A percentile compares a stretch with the other conserved stretches of the same genome.
phyloP scores from a whole-genome alignment of 2,113 vertebrate species.

The Scomber colias region DNA sequence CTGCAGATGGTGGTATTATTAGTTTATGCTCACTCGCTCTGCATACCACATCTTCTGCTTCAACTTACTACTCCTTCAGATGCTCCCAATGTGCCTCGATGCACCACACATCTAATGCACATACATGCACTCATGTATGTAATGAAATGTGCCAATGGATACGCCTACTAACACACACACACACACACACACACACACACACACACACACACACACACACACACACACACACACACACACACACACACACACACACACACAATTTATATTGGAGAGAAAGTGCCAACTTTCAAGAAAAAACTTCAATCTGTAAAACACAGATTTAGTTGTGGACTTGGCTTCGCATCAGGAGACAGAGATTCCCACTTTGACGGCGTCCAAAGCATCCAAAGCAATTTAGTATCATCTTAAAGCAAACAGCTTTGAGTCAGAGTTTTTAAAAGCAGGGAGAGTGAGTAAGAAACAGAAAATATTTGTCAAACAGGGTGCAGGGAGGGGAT shows the following conservation, averaged over 20 bases:
- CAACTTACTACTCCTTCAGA: conserved; percentile 66
- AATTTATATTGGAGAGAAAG: conserved; percentile 1
- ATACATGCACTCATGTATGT: conserved; percentile 34
- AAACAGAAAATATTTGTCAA: conserved; percentile 2
- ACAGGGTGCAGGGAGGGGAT: conserved; percentile 23
- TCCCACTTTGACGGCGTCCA: background rate
- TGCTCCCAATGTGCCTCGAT: conserved; percentile 51
- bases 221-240: background rate
- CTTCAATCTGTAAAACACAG: conserved; percentile 9
- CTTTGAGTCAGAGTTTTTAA: conserved; percentile 16
- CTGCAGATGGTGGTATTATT: conserved; percentile 68
- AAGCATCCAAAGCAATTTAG: conserved; percentile 17
- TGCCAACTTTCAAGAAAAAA: background rate
- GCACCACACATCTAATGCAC: conserved; percentile 38
- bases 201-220: background rate
- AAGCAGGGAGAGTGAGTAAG: background rate
- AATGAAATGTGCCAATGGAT: conserved; percentile 28
- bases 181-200: background rate
- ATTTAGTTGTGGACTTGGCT: conserved; percentile 21
- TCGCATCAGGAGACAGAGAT: conserved; percentile 23
- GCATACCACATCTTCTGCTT: conserved; percentile 56
- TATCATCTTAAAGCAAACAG: conserved; percentile 5
- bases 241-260: background rate
- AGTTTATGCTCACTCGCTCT: conserved; percentile 54
- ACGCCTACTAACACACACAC: conserved; percentile 23